Percentiles rank a stretch among this genome's conserved stretches.
Conservation (phyloP, 2,113 vertebrate genomes). For the Puma concolor region DNA sequence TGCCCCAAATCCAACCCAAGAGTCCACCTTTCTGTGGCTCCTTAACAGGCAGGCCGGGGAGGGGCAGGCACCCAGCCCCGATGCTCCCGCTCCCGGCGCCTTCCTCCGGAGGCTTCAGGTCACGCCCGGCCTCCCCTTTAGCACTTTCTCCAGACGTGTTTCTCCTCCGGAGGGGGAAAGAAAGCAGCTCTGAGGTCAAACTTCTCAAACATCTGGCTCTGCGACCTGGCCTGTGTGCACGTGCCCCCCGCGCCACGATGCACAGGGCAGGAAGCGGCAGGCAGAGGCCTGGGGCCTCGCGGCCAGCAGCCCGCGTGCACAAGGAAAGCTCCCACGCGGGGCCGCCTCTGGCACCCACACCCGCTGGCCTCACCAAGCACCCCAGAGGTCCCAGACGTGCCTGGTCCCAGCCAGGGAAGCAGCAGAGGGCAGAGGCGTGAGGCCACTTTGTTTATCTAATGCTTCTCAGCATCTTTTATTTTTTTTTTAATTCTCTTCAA, state of each 20-base stretch:
- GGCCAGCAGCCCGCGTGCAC: neutral
- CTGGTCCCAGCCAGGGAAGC: neutral
- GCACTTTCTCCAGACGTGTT: neutral
- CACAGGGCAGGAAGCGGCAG: neutral
- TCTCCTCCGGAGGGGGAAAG: neutral
- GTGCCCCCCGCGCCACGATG: accelerated
- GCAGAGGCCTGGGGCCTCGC: neutral
- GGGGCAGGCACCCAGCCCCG: too few species aligned
- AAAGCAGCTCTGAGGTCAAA: neutral
- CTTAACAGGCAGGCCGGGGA: neutral
- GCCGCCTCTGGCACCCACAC: neutral
- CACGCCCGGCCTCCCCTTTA: neutral
- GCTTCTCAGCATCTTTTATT: neutral
- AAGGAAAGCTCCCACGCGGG: neutral
- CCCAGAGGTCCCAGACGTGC: accelerated
- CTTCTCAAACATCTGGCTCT: neutral
- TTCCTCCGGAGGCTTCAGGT: too few species aligned
- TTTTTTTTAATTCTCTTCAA: conserved; percentile 49
- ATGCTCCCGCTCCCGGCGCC: accelerated
- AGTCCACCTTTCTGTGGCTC: neutral
- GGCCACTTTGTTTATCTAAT: neutral
- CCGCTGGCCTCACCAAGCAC: accelerated
- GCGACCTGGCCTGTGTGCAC: neutral
- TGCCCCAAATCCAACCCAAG: too few species aligned
- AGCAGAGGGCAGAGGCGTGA: neutral